Conservation (phyloP, 2,797 vertebrate genomes). For the Xiphorhynchus erythropygius region DNA sequence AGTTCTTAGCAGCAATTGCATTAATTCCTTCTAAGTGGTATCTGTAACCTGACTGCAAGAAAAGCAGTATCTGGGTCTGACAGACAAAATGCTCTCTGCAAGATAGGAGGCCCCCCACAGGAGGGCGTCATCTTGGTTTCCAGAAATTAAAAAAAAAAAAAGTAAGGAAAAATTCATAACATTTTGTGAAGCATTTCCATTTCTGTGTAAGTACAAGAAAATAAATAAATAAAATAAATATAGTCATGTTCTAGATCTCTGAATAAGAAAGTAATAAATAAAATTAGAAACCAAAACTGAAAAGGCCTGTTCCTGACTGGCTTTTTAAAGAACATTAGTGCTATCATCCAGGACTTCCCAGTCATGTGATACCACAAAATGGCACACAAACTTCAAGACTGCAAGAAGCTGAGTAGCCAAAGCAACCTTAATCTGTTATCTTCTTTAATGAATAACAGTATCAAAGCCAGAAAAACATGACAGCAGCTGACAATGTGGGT, state of each 20-base stretch:
- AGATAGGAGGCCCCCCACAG: background rate
- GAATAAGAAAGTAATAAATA: background rate
- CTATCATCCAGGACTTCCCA: background rate
- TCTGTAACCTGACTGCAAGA: background rate
- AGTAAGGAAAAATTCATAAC: background rate
- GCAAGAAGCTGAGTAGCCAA: background rate
- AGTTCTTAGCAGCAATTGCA: background rate
- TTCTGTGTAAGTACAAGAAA: background rate
- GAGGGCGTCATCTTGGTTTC: background rate
- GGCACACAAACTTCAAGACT: background rate
- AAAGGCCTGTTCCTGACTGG: background rate
- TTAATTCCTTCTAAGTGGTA: background rate
- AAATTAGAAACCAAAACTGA: background rate
- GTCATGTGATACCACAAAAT: background rate
- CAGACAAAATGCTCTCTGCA: background rate
- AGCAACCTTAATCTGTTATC: background rate
- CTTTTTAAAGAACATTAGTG: background rate
- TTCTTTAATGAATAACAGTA: slow-evolving; percentile 21
- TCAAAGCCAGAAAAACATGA: slow-evolving; percentile 13
- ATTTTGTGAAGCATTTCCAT: background rate
- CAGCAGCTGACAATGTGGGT: slow-evolving; percentile 26
- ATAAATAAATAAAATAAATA: background rate
- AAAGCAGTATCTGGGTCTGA: background rate
- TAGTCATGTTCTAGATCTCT: background rate
- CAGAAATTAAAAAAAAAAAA: background rate